phyloP scores from a whole-genome alignment of 1,140 invertebrate species.

The Sitobion miscanthi region DNA sequence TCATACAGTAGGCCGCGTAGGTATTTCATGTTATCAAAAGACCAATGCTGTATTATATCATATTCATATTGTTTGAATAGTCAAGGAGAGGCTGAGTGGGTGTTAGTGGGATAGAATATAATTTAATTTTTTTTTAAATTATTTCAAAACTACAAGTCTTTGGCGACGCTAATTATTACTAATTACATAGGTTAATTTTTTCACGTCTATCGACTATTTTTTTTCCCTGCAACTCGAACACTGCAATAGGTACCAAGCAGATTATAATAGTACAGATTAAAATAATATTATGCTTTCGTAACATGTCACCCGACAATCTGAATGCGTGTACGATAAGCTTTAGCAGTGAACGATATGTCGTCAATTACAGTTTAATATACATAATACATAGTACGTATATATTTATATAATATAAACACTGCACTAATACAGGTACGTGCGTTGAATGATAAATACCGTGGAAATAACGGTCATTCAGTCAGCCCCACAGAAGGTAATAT shows the following conservation, averaged over 20 bases:
- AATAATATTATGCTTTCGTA: not conserved
- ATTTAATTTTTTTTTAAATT: too few species aligned
- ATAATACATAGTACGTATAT: not conserved
- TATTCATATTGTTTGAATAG: not conserved
- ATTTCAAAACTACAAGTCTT: not conserved
- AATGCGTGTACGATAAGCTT: not conserved
- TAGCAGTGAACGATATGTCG: not conserved
- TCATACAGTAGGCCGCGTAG: not conserved
- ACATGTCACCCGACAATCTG: not conserved
- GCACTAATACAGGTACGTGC: not conserved
- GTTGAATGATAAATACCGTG: not conserved
- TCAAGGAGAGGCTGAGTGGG: too few species aligned
- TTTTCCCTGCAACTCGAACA: not conserved
- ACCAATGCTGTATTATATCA: not conserved
- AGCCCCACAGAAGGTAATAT: not conserved
- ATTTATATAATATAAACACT: not conserved
- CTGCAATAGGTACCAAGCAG: not conserved
- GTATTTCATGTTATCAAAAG: not conserved
- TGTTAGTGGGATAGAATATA: too few species aligned
- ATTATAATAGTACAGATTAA: not conserved
- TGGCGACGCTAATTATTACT: not conserved
- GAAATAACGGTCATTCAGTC: not conserved
- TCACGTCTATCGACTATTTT: not conserved
- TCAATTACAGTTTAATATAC: not conserved
- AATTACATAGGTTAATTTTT: not conserved